Evolutionary conservation across 2,113 vertebrate genomes (phyloP), one percentile per base, ranked within the genome.

Genomic region (Salvelinus sp.): DNA sequence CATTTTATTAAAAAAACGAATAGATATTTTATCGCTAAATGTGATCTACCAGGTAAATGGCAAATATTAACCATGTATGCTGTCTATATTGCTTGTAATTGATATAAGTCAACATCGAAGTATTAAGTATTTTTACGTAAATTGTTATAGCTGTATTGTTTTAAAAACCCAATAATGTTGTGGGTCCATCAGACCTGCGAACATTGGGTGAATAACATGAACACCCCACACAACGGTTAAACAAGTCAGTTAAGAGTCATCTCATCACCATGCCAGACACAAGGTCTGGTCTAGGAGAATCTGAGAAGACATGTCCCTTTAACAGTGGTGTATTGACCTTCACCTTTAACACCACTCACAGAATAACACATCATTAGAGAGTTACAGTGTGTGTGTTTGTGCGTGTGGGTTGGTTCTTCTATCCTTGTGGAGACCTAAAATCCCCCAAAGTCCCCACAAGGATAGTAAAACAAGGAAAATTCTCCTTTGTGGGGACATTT

Each of bases 241-340:
- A 88, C 88, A 73, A 72, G 79, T 81, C 57, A 74, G 84, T 90
- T 85, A 90, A 90, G 85, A 88, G 79, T 76, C 67, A 88, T 81
- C 18, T 12, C 82, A 79, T 76, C 58, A 81, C 80, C 84, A 80
- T 27, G 38, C 16, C 33, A 83, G 68, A 76, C 54, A 12, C 60
- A 73, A 77, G 83, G 74, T 81, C 80, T 72, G 27, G 75, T 87
- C 88, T 84, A 85, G 65, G 73, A 73, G 81, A 85, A 85, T 73
- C 47, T 68, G 77, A 70, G 74, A 50, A 57, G 6, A 72, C 74
- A 0, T 30, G 30, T 30, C 30, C 4, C 0, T 13, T 91, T 86
- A 88, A 88, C 74, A 82, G 74, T 84, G 80, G 44, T 73, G 38
- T 66, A 83, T 72, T 10, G 23, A 82, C 76, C 67, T 73, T 72